Conservation (phyloP, 2,888 invertebrate species). For the Tuberolachnus salignus region DNA sequence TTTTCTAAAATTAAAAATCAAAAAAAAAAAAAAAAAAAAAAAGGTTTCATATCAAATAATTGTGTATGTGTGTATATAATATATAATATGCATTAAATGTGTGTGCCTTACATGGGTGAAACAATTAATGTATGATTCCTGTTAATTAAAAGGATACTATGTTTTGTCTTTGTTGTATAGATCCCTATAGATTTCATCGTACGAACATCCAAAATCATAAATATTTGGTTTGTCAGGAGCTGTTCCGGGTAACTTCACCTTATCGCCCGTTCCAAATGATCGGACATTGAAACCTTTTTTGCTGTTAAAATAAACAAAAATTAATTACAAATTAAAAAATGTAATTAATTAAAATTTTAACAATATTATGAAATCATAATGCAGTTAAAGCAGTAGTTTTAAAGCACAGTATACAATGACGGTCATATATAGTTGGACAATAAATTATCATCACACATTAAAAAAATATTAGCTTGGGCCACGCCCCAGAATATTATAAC, state of each 20-base stretch:
- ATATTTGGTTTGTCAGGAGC: conserved; percentile 93
- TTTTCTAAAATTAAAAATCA: too few species aligned
- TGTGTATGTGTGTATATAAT: too few species aligned
- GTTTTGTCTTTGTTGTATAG: conserved; percentile 86
- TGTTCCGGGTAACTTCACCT: conserved; percentile 95
- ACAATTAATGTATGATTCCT: too few species aligned
- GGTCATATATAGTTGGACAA: too few species aligned
- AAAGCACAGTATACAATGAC: too few species aligned
- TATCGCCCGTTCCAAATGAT: conserved; percentile 92
- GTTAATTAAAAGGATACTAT: conserved; percentile 72
- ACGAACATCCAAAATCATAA: conserved; percentile 94
- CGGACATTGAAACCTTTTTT: conserved; percentile 96
- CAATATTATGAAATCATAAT: not conserved
- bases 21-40: too few species aligned
- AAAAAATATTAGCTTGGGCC: not conserved
- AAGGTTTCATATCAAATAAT: too few species aligned
- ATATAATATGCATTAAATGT: too few species aligned
- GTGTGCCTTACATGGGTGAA: too few species aligned
- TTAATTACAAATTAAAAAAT: not conserved
- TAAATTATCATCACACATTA: too few species aligned
- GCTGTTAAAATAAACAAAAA: conserved; percentile 64
- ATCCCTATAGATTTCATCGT: conserved; percentile 95
- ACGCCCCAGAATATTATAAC: not conserved
- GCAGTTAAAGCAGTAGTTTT: too few species aligned
- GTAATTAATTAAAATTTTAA: not conserved